phyloP scores from a whole-genome alignment of 2,888 invertebrate species.

The Netelia fuscicornis region DNA sequence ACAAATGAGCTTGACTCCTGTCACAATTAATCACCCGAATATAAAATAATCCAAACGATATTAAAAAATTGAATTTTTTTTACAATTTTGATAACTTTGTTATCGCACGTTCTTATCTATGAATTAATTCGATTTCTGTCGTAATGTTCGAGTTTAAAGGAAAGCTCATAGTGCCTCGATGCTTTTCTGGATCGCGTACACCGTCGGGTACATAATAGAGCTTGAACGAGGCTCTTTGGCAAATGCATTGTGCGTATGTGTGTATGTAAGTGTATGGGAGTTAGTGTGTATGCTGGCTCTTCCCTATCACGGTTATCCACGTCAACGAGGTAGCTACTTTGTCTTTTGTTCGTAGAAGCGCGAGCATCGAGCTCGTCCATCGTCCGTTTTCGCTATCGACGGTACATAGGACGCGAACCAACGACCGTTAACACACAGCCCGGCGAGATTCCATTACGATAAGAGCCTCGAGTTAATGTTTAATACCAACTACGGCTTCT shows the following conservation, averaged over 20 bases:
- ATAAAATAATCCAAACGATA: neutral
- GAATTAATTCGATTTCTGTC: constrained; percentile 29
- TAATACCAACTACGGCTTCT: constrained; percentile 19
- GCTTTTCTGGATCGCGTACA: neutral
- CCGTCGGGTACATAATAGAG: constrained; percentile 42
- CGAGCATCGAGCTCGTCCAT: constrained; percentile 25
- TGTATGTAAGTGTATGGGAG: neutral
- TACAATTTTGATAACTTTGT: neutral
- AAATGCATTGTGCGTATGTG: constrained; percentile 25
- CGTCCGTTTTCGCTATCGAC: constrained; percentile 50
- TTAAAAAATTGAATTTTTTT: neutral
- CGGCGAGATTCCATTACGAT: constrained; percentile 70
- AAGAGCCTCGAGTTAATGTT: constrained; percentile 63
- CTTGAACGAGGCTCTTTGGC: constrained; percentile 48
- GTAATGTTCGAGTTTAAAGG: constrained; percentile 26
- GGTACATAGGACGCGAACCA: constrained; percentile 22
- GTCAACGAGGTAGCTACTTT: constrained; percentile 59
- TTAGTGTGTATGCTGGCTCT: constrained; percentile 35
- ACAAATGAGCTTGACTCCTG: neutral
- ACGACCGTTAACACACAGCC: constrained; percentile 51
- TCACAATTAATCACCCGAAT: no score
- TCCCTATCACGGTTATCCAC: constrained; percentile 45
- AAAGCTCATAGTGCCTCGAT: constrained; percentile 22
- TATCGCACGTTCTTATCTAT: neutral
- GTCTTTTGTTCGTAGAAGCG: constrained; percentile 64